Conservation (phyloP, 92 coral and sea anemone genomes). For the Zoanthus gigantus region DNA sequence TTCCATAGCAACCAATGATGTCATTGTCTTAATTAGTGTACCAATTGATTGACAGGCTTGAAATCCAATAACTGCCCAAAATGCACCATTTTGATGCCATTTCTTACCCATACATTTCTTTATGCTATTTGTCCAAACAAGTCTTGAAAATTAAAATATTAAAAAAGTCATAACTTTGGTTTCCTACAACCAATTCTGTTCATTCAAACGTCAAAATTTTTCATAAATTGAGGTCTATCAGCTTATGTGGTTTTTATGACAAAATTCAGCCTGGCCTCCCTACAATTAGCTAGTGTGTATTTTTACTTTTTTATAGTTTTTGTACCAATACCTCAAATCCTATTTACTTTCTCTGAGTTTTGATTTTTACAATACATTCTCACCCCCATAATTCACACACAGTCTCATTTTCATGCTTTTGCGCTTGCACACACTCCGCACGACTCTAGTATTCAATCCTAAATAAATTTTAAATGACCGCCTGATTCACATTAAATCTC, state of each 20-base stretch:
- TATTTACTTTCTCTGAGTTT: too few relatives aligned
- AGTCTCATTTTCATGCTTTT: too few relatives aligned
- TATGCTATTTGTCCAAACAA: constrained; percentile 12
- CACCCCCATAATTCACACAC: too few relatives aligned
- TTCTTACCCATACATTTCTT: constrained; percentile 8
- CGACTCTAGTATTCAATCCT: too few relatives aligned
- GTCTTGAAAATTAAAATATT: background rate
- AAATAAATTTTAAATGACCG: too few relatives aligned
- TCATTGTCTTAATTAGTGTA: background rate
- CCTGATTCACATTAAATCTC: too few relatives aligned
- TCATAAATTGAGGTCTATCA: constrained; percentile 23
- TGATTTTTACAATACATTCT: too few relatives aligned
- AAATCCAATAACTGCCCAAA: constrained; percentile 28
- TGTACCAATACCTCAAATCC: too few relatives aligned
- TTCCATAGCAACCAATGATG: constrained; percentile 1
- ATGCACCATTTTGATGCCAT: constrained; percentile 23
- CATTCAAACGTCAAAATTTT: constrained; percentile 11
- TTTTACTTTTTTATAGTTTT: too few relatives aligned
- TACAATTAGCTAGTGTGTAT: background rate
- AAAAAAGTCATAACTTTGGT: constrained; percentile 23
- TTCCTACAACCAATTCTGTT: background rate
- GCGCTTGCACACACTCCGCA: too few relatives aligned
- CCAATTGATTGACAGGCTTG: background rate
- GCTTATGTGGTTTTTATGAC: background rate
- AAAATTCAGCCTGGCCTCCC: background rate